phyloP scores from a whole-genome alignment of 1,140 invertebrate species.

The Magallana angulata region DNA sequence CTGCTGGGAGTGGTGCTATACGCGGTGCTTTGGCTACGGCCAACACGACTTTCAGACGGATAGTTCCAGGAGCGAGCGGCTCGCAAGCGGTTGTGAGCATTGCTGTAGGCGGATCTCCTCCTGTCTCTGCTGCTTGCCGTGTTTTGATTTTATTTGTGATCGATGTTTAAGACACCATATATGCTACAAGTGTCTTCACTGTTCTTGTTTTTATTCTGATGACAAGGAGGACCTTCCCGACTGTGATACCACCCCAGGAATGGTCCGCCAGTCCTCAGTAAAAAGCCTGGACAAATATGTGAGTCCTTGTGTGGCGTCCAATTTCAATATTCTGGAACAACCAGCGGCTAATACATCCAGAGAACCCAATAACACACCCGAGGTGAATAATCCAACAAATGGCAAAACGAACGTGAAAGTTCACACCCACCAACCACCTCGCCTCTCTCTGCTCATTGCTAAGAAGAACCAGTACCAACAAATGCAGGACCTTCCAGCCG shows the following conservation, averaged over 20 bases:
- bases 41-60: neutral
- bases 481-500: neutral
- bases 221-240: neutral
- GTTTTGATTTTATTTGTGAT: neutral
- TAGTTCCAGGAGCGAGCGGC: neutral
- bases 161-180: constrained; percentile 5
- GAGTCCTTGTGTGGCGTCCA: neutral
- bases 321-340: constrained; percentile 24
- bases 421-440: neutral
- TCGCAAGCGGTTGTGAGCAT: neutral
- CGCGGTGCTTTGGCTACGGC: neutral
- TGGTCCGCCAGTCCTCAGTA: neutral
- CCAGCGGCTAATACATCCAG: neutral
- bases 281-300: neutral
- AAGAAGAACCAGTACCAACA: constrained; percentile 20
- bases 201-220: constrained; percentile 8
- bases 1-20: neutral
- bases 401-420: neutral
- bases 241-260: constrained; percentile 3
- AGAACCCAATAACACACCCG: neutral
- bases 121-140: constrained; percentile 7
- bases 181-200: neutral
- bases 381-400: neutral
- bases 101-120: neutral
- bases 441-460: neutral